These are phyloP conservation scores for Salvelinus namaycush DNA, from an alignment of 2,113 vertebrate genomes.

Conservation along the genomic window DNA sequence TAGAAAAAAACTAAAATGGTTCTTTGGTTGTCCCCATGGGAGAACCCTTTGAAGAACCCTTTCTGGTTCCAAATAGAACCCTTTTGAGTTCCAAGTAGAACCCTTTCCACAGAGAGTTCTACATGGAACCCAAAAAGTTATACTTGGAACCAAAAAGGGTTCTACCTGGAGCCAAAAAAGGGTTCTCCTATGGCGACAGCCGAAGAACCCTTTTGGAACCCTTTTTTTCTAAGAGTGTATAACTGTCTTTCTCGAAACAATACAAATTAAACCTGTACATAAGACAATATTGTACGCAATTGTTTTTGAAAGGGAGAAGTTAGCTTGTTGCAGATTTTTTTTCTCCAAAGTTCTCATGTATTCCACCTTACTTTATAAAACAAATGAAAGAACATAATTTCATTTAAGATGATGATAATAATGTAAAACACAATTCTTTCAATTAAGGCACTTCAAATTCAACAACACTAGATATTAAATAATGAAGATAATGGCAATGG, in stretches of 20 bases:
- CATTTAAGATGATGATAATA: conserved; percentile 17
- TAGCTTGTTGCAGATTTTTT: neutral
- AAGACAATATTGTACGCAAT: neutral
- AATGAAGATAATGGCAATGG: neutral
- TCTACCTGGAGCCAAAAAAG: no score
- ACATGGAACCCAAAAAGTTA: no score
- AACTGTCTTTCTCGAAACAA: neutral
- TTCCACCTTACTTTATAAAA: conserved; percentile 15
- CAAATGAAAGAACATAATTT: neutral
- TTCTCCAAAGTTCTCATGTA: neutral
- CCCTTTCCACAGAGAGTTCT: no score
- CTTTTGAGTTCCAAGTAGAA: no score
- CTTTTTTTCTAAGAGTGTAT: neutral
- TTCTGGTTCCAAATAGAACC: no score
- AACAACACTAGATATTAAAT: neutral
- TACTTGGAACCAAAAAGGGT: no score
- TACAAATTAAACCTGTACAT: neutral
- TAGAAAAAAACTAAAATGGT: neutral
- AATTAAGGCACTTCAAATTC: neutral
- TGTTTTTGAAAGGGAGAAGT: no score
- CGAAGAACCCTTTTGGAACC: no score
- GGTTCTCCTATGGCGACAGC: no score
- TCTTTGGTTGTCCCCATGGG: no score
- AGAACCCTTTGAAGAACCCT: no score
- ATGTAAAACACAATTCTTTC: conserved; percentile 1